These are phyloP conservation scores for Oligia latruncula DNA, from an alignment of 2,888 invertebrate genomes.

Conservation along the genomic window DNA sequence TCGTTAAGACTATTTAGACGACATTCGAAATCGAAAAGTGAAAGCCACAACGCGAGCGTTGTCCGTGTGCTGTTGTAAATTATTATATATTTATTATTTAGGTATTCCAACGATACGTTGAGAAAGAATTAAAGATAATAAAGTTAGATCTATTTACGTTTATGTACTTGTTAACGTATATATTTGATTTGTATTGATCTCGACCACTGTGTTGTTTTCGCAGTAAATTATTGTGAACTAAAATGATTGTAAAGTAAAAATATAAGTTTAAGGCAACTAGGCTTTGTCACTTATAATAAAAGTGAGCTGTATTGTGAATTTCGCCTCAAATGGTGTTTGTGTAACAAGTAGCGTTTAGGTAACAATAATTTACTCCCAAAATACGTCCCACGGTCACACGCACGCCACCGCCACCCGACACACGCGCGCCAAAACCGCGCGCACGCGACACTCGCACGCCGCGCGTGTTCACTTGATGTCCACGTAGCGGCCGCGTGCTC, in stretches of 20 bases:
- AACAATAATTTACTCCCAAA: background rate
- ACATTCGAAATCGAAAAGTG: background rate
- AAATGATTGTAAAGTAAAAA: background rate
- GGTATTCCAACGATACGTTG: background rate
- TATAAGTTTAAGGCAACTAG: background rate
- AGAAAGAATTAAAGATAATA: background rate
- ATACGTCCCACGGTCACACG: background rate
- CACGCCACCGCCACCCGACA: background rate
- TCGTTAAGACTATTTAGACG: background rate
- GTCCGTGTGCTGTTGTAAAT: background rate
- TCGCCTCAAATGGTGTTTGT: background rate
- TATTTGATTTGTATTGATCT: conserved; percentile 8
- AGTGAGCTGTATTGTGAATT: too few species aligned
- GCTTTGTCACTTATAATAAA: background rate
- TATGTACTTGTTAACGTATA: background rate
- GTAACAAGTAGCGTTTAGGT: background rate
- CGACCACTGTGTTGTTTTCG: background rate
- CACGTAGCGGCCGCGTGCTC: background rate
- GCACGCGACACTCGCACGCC: background rate
- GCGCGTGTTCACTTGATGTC: background rate
- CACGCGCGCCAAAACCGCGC: background rate
- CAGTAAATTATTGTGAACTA: background rate
- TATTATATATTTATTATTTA: background rate
- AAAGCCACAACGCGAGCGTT: background rate
- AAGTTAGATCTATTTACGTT: too few species aligned